phyloP scores from a whole-genome alignment of 2,888 invertebrate species.

The Dusona sp. region DNA sequence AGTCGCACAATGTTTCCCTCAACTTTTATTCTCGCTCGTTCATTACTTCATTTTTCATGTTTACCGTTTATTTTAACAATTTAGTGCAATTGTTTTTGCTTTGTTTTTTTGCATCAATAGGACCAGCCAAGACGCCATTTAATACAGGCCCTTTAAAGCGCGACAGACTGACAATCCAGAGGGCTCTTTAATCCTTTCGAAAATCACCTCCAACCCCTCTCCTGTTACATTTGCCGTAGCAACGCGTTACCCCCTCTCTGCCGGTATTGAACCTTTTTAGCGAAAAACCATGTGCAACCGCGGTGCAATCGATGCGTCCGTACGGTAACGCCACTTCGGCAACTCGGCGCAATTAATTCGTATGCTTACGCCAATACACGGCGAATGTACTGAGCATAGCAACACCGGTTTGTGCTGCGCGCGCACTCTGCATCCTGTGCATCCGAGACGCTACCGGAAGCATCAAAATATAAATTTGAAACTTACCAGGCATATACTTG shows the following conservation, averaged over 20 bases:
- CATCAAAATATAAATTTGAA: not conserved
- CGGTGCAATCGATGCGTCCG: not conserved
- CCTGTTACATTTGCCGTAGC: slow-evolving; percentile 10
- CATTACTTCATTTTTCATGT: slow-evolving; percentile 3
- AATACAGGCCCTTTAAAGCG: slow-evolving; percentile 29
- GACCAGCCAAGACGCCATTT: slow-evolving; percentile 45
- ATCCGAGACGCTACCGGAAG: not conserved
- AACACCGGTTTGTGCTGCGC: slow-evolving; percentile 1
- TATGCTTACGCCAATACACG: not conserved
- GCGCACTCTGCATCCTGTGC: not conserved
- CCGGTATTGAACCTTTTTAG: not conserved
- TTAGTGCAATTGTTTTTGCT: slow-evolving; percentile 27
- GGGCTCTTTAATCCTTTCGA: slow-evolving; percentile 37
- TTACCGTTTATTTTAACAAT: not conserved
- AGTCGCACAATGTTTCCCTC: not conserved
- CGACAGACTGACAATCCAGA: slow-evolving; percentile 20
- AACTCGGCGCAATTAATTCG: slow-evolving; percentile 1
- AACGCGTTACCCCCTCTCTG: slow-evolving; percentile 12
- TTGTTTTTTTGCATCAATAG: slow-evolving; percentile 30
- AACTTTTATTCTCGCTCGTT: not conserved
- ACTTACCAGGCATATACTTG: not conserved
- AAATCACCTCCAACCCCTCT: not conserved
- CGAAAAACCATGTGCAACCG: not conserved
- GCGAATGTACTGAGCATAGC: slow-evolving; percentile 8
- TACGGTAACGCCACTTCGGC: not conserved